Evolutionary conservation across 2,888 invertebrate species (phyloP), one percentile per base, ranked within the genome.

Genomic region (Cosmorhoe ocellata): DNA sequence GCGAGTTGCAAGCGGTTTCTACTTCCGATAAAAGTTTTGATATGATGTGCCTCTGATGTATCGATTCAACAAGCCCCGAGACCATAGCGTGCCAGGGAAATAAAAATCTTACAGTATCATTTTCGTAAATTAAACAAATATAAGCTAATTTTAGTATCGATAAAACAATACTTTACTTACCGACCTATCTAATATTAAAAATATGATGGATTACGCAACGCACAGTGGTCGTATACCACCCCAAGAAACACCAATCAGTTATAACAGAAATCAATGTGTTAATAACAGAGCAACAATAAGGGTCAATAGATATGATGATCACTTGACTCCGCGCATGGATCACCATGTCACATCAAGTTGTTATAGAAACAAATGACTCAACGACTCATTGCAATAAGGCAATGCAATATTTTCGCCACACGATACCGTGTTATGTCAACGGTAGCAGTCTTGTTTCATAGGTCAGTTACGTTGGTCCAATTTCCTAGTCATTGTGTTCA

Each of bases 1-100:
- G 72, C 71, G 42, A 69, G 59, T 57, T 65, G 69, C 62, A 66
- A 54, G 45, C 51, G 47, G 62, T 61, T 58, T 37, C 63, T 63
- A 40, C 30, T 45, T 42, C 47, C 58, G 61, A 62, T 61, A 55
- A 59, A 59, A 57, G 58, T 61, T 61, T 51, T 57, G 55, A 51
- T 56, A 50, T 51, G 37, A 50, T 51, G 37, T 41, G 40, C 52
- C 51, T 32, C 45, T 40, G 39, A 41, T 39, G 5, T 40, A 57
- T 61, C 61, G 59, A 61, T 53, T 44, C 31, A 47, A 61, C 58
- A 51, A 22, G 11, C 40, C 27, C 37, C 39, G 45, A 51, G 41
- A 41, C 45, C 28, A 41, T 38, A 34, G 33, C 5, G 34, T 12
- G 24, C 40, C 6, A 5, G 28, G 18, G 22, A 32, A 32, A 38